A percentile compares a stretch with the other conserved stretches of the same genome.
These are phyloP conservation scores for Agrotis exclamationis DNA, from an alignment of 2,888 invertebrate genomes.

Conservation along the genomic window DNA sequence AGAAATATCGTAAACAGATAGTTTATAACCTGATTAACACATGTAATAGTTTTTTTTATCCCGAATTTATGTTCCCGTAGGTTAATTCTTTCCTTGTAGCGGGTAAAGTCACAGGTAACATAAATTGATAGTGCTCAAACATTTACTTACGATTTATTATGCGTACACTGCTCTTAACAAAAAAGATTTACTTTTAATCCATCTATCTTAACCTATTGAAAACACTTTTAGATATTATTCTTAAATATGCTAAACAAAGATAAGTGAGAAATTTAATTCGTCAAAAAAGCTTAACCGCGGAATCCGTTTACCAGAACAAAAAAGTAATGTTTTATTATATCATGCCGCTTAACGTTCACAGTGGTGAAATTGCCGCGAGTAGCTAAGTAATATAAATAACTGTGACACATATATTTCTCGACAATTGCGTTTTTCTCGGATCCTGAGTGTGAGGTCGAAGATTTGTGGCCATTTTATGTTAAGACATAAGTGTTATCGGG, in stretches of 20 bases:
- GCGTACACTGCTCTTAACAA: too few species aligned
- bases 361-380: neutral
- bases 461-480: slow-evolving; percentile 19
- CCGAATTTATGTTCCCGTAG: too few species aligned
- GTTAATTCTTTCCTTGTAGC: too few species aligned
- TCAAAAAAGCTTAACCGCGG: neutral
- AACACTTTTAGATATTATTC: too few species aligned
- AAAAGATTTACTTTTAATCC: too few species aligned
- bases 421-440: slow-evolving; percentile 14
- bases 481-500: neutral
- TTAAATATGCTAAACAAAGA: neutral
- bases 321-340: slow-evolving; percentile 21
- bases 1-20: too few species aligned
- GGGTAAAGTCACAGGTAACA: too few species aligned
- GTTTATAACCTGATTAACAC: too few species aligned
- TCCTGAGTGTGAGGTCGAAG: neutral
- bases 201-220: too few species aligned
- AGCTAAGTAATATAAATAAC: slow-evolving; percentile 35
- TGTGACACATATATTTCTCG: slow-evolving; percentile 15
- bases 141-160: too few species aligned
- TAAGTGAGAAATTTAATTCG: neutral
- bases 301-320: slow-evolving; percentile 11
- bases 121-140: too few species aligned
- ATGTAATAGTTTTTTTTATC: too few species aligned
- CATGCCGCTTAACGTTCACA: neutral